Evolutionary conservation across 2,113 vertebrate genomes (phyloP).

Genomic region (Carassius auratus): DNA sequence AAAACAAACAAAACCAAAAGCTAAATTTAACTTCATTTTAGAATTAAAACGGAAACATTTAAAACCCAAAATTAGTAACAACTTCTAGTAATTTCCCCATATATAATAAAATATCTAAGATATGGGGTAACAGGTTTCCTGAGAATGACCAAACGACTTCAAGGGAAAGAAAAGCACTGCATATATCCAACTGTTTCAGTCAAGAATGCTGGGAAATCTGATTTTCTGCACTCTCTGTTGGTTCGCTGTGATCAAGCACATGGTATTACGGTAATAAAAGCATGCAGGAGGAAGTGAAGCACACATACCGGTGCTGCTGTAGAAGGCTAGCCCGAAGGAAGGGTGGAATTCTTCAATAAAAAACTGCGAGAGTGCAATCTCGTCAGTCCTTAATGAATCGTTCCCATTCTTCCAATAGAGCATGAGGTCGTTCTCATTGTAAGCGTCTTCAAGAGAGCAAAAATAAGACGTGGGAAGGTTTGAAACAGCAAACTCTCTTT

Average conservation of each 20-base stretch:
- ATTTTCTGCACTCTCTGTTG: neutral
- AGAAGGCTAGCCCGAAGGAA: conserved; percentile 90
- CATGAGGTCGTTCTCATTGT: conserved; percentile 92
- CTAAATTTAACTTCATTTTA: too few relatives aligned
- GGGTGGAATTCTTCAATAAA: conserved; percentile 92
- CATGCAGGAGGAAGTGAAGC: neutral
- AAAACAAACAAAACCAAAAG: too few relatives aligned
- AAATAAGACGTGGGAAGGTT: neutral
- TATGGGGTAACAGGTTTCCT: neutral
- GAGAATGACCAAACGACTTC: neutral
- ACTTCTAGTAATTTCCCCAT: too few relatives aligned
- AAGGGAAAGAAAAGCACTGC: too few relatives aligned
- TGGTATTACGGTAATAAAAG: conserved; percentile 19
- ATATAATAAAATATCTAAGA: too few relatives aligned
- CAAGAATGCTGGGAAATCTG: neutral
- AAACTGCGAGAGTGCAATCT: conserved; percentile 92
- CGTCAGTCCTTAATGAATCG: conserved; percentile 87
- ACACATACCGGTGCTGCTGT: conserved; percentile 90
- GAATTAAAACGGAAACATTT: too few relatives aligned
- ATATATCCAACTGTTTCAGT: neutral
- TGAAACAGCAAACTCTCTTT: conserved; percentile 51
- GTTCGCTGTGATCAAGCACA: conserved; percentile 43
- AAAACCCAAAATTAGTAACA: too few relatives aligned
- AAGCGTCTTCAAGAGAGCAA: conserved; percentile 82
- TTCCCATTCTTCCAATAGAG: conserved; percentile 93